A percentile compares a stretch with the other conserved stretches of the same genome.
Conservation (phyloP, 2,797 vertebrate genomes). For the Cichlasoma orientale region DNA sequence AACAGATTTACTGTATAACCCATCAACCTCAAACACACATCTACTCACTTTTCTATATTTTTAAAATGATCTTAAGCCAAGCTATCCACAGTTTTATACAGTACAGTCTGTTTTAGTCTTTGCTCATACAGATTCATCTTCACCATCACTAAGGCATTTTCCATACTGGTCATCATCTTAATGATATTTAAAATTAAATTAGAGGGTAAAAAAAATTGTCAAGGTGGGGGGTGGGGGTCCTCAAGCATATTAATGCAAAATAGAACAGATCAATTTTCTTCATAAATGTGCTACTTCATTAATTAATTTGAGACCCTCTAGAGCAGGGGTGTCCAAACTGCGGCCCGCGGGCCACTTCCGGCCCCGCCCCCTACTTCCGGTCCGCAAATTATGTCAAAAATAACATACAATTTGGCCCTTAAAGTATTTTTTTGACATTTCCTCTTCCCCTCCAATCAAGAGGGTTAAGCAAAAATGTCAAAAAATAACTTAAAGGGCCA, state of each 20-base stretch:
- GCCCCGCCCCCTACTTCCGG: too few species aligned
- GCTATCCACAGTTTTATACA: neutral
- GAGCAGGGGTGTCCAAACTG: too few species aligned
- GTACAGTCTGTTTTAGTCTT: neutral
- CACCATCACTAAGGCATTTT: neutral
- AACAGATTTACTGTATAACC: slow-evolving; percentile 61
- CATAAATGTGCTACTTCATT: neutral
- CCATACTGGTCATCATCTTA: neutral
- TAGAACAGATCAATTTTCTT: neutral
- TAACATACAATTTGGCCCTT: too few species aligned
- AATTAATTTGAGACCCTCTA: neutral
- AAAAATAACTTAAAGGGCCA: too few species aligned
- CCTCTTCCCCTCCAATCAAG: too few species aligned
- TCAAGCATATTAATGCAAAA: neutral
- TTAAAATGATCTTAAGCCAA: neutral
- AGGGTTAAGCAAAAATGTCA: too few species aligned
- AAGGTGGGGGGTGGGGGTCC: neutral
- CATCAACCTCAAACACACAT: slow-evolving; percentile 28
- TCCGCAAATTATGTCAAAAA: too few species aligned
- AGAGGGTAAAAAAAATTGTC: neutral
- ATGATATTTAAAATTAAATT: neutral
- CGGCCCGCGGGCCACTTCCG: too few species aligned
- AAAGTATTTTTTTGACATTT: too few species aligned
- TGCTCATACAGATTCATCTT: neutral
- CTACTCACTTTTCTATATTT: neutral